Evolutionary conservation across 1,140 invertebrate genomes (phyloP), one percentile per base, ranked within the genome.

Genomic region (Sarcophaga peregrina): DNA sequence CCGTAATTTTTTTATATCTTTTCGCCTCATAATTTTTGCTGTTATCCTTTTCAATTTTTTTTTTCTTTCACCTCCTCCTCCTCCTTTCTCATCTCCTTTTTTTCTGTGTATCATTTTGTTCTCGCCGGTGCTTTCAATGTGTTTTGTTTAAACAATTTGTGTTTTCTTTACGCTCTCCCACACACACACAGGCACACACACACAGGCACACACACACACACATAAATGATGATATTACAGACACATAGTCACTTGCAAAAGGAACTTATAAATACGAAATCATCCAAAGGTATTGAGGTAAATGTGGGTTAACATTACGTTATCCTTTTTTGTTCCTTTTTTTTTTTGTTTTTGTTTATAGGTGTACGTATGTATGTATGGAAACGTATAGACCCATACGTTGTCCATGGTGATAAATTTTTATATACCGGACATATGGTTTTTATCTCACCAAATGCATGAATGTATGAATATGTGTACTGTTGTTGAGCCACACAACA

Each of bases 391-490:
- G 20, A 17, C 62, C 6, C 37, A 72, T 74, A 74, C 45, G 20
- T 2, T 68, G 47, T 78, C 75, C 74, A 76, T 76, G 20, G 75
- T 78, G 48, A 78, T 78, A 78, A 78, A 78, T 78, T 78, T 78
- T 78, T 78, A 78, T 78, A 20, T 78, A 78, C 47, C 75, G 75
- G 75, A 78, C 75, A 78, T 78, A 78, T 78, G 75, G 75, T 78
- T 78, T 75, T 78, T 50, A 78, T 78, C 75, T 78, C 20, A 52
- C 20, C 45, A n/a, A 11, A 15, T 47, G n/a, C 73, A 74, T 74
- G 45, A 17, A 72, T 25, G 11, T 20, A 72, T 62, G 62, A 9
- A 72, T 72, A 25, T 72, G 62, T 10, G 13, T 72, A n/a, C 37
- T 25, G 17, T 17, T 17, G 6, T 10, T 17, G 7, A 62, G 9